These are phyloP conservation scores for Trichonephila inaurata DNA, from an alignment of 1,140 invertebrate genomes.

Conservation along the genomic window DNA sequence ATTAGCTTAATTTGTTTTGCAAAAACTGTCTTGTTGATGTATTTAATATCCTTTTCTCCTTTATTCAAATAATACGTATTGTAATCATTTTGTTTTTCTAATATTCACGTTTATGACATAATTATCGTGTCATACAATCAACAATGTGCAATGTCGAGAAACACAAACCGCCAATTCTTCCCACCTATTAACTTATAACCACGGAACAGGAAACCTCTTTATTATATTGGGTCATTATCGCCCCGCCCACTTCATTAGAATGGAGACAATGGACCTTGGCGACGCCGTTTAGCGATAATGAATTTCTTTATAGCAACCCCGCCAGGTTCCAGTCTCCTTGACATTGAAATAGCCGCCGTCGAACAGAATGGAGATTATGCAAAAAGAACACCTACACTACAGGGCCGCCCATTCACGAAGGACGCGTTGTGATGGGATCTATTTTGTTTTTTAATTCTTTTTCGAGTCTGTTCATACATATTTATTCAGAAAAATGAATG, in stretches of 20 bases:
- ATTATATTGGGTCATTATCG: constrained; percentile 56
- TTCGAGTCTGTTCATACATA: constrained; percentile 17
- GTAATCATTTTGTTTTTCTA: background rate
- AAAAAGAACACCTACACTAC: constrained; percentile 40
- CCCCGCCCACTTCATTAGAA: background rate
- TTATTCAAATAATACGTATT: no score
- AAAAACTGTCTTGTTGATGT: no score
- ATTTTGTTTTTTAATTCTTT: constrained; percentile 34
- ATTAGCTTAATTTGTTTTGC: no score
- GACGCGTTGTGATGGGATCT: background rate
- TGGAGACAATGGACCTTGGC: constrained; percentile 23
- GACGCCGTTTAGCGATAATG: background rate
- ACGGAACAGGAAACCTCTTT: constrained; percentile 57
- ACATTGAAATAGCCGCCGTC: constrained; percentile 57
- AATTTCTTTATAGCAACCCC: background rate
- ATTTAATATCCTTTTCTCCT: no score
- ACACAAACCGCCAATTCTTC: background rate
- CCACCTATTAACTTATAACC: constrained; percentile 20
- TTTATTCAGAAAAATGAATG: constrained; percentile 4
- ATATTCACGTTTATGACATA: background rate
- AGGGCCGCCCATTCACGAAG: constrained; percentile 47
- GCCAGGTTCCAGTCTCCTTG: constrained; percentile 27
- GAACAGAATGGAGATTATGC: constrained; percentile 49
- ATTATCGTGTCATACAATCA: background rate
- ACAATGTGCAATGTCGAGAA: background rate